These are phyloP conservation scores for Leptestheria dahalacensis DNA, from an alignment of 1,140 invertebrate genomes.

Conservation along the genomic window DNA sequence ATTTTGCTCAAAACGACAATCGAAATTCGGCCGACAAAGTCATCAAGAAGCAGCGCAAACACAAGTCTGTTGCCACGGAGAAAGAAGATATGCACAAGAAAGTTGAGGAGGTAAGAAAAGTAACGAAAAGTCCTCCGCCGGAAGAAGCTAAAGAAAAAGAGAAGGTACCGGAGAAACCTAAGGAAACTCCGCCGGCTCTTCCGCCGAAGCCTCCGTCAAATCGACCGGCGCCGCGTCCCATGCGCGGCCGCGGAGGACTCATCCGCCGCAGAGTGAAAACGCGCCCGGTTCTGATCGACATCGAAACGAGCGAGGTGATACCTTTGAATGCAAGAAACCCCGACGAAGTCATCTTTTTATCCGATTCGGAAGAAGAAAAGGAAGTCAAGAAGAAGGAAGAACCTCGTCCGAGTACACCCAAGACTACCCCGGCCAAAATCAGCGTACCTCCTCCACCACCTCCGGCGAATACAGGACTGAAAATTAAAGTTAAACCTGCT, in stretches of 20 bases:
- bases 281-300: slow-evolving; percentile 66
- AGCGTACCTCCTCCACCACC: background rate
- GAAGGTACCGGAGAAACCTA: slow-evolving; percentile 6
- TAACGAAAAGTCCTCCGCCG: background rate
- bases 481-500: background rate
- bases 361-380: slow-evolving; percentile 54
- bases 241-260: background rate
- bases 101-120: background rate
- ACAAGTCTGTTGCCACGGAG: slow-evolving; percentile 16
- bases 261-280: slow-evolving; percentile 7
- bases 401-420: slow-evolving; percentile 14
- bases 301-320: slow-evolving; percentile 38
- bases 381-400: slow-evolving; percentile 11
- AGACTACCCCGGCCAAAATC: background rate
- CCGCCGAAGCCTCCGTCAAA: background rate
- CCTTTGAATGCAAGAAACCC: slow-evolving; percentile 44
- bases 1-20: slow-evolving; percentile 41
- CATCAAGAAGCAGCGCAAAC: slow-evolving; percentile 17
- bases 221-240: background rate
- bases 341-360: slow-evolving; percentile 60
- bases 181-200: slow-evolving; percentile 2
- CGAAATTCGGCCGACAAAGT: slow-evolving; percentile 19
- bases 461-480: background rate
- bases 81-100: slow-evolving; percentile 8
- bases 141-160: slow-evolving; percentile 11